A percentile compares a stretch with the other conserved stretches of the same genome.
Evolutionary conservation across 2,113 vertebrate genomes (phyloP).

Genomic region (Thomomys bottae): DNA sequence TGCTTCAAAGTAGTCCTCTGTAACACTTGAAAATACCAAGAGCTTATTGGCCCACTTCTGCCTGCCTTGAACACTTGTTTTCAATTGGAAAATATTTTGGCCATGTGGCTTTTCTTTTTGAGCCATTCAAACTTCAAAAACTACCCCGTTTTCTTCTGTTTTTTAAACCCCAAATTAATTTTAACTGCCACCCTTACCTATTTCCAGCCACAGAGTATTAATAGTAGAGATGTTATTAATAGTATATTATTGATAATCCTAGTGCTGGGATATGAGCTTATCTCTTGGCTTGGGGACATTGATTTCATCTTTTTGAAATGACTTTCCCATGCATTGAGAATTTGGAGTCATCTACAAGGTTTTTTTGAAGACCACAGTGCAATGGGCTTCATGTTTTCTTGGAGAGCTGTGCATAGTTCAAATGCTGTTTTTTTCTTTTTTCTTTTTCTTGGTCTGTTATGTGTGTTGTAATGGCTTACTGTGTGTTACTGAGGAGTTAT

Average conservation of each 20-base stretch:
- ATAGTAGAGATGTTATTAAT: background rate
- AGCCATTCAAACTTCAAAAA: conserved; percentile 25
- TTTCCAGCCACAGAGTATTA: conserved; percentile 1
- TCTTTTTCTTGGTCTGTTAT: conserved; percentile 32
- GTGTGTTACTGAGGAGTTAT: background rate
- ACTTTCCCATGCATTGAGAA: conserved; percentile 15
- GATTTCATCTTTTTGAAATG: conserved; percentile 51
- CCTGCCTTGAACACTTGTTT: background rate
- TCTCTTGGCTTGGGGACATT: conserved; percentile 22
- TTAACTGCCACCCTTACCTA: background rate
- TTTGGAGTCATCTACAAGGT: background rate
- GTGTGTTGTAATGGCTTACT: conserved; percentile 7
- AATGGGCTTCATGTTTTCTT: conserved; percentile 36
- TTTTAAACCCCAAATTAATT: conserved; percentile 49
- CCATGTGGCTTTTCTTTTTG: background rate
- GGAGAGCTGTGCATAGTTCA: conserved; percentile 35
- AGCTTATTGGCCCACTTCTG: background rate
- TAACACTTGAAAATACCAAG: conserved; percentile 6
- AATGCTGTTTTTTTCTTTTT: background rate
- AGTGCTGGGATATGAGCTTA: conserved; percentile 17
- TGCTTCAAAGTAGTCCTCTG: conserved; percentile 16
- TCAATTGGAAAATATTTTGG: conserved; percentile 38
- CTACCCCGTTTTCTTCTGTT: background rate
- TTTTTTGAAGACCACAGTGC: conserved; percentile 38
- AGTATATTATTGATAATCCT: conserved; percentile 5